phyloP scores from a whole-genome alignment of 2,888 invertebrate genomes.

The Thera obeliscata region DNA sequence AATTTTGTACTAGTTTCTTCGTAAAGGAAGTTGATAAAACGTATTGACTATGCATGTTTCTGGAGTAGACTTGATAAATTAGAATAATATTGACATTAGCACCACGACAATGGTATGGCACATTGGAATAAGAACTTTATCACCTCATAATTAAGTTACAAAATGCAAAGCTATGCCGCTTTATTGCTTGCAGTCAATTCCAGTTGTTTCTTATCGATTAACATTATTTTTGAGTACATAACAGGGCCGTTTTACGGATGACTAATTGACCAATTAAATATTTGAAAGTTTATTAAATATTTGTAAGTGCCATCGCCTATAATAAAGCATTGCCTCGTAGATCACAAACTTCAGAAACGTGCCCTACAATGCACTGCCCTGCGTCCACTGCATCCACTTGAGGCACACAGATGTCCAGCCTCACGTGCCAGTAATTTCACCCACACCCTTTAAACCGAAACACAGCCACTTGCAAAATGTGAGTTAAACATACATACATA shows the following conservation, averaged over 20 bases:
- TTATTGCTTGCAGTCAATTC: slow-evolving; percentile 70
- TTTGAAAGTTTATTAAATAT: too few relatives aligned
- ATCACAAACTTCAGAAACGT: too few relatives aligned
- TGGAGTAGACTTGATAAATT: slow-evolving; percentile 18
- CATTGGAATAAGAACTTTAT: slow-evolving; percentile 59
- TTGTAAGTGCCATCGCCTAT: too few relatives aligned
- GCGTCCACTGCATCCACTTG: too few relatives aligned
- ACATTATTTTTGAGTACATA: slow-evolving; percentile 34
- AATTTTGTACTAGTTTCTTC: background rate
- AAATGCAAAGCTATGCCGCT: slow-evolving; percentile 58
- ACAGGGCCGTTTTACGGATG: background rate
- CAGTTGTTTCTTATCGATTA: slow-evolving; percentile 49
- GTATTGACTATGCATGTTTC: background rate
- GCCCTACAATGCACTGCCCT: too few relatives aligned
- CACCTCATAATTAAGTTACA: slow-evolving; percentile 44
- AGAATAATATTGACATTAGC: slow-evolving; percentile 54
- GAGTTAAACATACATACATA: too few relatives aligned
- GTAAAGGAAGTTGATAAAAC: background rate
- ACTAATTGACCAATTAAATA: too few relatives aligned
- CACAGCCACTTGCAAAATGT: too few relatives aligned
- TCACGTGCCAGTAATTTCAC: too few relatives aligned
- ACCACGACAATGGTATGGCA: slow-evolving; percentile 67
- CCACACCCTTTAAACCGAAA: too few relatives aligned
- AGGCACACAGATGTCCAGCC: too few relatives aligned
- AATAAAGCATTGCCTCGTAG: too few relatives aligned